Percentiles rank a stretch among this genome's conserved stretches.
Evolutionary conservation across 2,113 vertebrate species (phyloP).

Genomic region (Pedionomus torquatus): DNA sequence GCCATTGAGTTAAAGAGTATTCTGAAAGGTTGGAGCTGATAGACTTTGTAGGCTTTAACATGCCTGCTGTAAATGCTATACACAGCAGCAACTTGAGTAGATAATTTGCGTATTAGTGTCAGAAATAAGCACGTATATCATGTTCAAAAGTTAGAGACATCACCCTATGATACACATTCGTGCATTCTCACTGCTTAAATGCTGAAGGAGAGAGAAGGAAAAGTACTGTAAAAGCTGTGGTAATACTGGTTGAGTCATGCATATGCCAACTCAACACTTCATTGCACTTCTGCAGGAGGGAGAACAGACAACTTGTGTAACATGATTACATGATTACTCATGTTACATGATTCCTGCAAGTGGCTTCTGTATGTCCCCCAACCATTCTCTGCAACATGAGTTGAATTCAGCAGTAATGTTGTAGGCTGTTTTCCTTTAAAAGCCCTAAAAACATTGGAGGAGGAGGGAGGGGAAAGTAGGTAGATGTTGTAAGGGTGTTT

Average conservation of each 20-base stretch:
- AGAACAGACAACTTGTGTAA: neutral
- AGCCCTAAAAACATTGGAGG: neutral
- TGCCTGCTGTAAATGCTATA: neutral
- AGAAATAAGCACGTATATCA: neutral
- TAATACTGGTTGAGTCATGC: neutral
- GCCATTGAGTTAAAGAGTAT: neutral
- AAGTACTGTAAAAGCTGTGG: neutral
- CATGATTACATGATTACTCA: too few relatives aligned
- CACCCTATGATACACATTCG: neutral
- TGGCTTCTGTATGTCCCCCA: neutral
- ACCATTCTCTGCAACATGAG: neutral
- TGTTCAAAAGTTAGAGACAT: neutral
- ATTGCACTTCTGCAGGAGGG: neutral
- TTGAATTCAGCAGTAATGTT: neutral
- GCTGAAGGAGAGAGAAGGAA: neutral
- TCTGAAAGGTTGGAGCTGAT: neutral
- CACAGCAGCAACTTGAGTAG: neutral
- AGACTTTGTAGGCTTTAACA: neutral
- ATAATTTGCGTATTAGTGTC: neutral
- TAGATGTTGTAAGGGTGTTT: neutral
- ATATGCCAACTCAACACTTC: neutral
- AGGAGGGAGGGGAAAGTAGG: too few relatives aligned
- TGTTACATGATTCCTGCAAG: neutral
- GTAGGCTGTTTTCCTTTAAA: neutral
- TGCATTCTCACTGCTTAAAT: neutral